Percentiles rank a stretch among this genome's conserved stretches.
phyloP scores from a whole-genome alignment of 2,113 vertebrate species.

The Cyphomyrus plagiostoma region DNA sequence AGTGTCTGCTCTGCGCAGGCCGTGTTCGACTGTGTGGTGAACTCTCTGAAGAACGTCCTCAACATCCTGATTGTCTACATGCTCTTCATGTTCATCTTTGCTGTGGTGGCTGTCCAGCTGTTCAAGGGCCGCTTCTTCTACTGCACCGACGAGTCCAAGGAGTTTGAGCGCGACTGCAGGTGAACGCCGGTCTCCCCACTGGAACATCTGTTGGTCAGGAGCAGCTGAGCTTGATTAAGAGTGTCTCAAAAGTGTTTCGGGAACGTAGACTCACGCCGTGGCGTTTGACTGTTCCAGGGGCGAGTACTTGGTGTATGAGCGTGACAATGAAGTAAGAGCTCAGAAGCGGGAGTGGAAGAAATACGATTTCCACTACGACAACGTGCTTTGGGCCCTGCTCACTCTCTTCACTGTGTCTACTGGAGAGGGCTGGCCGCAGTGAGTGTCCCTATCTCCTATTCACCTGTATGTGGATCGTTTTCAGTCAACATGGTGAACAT shows the following conservation, averaged over 20 bases:
- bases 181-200: slow-evolving; percentile 28
- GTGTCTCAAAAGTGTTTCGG: not conserved
- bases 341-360: slow-evolving; percentile 96
- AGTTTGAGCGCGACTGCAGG: slow-evolving; percentile 79
- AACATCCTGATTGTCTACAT: slow-evolving; percentile 97
- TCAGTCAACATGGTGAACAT: not conserved
- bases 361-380: slow-evolving; percentile 96
- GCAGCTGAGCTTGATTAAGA: not conserved
- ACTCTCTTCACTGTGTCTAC: slow-evolving; percentile 97
- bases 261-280: not conserved
- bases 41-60: slow-evolving; percentile 91
- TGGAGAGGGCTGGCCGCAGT: slow-evolving; percentile 96
- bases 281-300: slow-evolving; percentile 59
- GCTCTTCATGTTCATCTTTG: slow-evolving; percentile 98
- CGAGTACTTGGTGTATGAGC: slow-evolving; percentile 87
- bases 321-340: slow-evolving; percentile 86
- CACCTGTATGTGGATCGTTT: not conserved
- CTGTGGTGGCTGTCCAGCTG: slow-evolving; percentile 92
- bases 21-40: slow-evolving; percentile 93
- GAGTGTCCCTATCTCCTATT: slow-evolving; percentile 46
- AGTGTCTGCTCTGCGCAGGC: slow-evolving; percentile 59
- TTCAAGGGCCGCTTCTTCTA: slow-evolving; percentile 95
- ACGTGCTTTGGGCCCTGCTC: slow-evolving; percentile 93
- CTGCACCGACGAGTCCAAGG: slow-evolving; percentile 92
- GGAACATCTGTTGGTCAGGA: not conserved